Evolutionary conservation across 2,113 vertebrate genomes (phyloP), one percentile per base, ranked within the genome.

Genomic region (Lethenteron reissneri): DNA sequence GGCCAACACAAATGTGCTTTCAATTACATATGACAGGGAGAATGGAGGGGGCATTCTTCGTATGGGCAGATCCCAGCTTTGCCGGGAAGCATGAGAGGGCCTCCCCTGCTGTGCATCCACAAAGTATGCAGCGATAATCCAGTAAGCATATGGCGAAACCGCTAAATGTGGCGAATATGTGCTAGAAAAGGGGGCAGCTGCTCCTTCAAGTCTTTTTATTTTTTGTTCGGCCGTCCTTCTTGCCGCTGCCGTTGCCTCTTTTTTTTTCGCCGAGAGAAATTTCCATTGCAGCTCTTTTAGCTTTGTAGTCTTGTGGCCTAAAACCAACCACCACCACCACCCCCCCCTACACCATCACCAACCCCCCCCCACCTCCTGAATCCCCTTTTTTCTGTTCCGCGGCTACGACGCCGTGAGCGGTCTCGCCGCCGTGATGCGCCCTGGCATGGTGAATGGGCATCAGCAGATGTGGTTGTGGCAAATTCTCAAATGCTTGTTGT

Each of bases 41-140:
- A 68, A 68, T 9, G 64, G 25, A 68, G 25, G 41, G n/a, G 25
- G 64, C 25, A 68, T 68, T 68, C 64, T 17, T 68, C n/a, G 9
- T n/a, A 11, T 10, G n/a, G n/a, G n/a, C 25, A 25, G 64, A 25
- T 17, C 25, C 25, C 64, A 68, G 64, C 64, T 68, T 68, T 68
- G 64, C 64, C 25, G 64, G 25, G 25, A 25, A 68, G n/a, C 64
- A 17, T 68, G 64, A 68, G 25, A n/a, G 64, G 64, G n/a, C 64
- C n/a, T 68, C 64, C 25, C 64, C 64, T 68, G 64, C 64, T 68
- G 64, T 68, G 64, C 11, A 17, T 25, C 25, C 64, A 68, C 64
- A 68, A 68, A 68, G 64, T 68, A 68, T 25, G 64, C 25, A 68
- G 64, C 64, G 64, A 68, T 68, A 68, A 68, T 68, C 64, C 64